Evolutionary conservation across 2,888 invertebrate genomes (phyloP).

Genomic region (Crioceris asparagi): DNA sequence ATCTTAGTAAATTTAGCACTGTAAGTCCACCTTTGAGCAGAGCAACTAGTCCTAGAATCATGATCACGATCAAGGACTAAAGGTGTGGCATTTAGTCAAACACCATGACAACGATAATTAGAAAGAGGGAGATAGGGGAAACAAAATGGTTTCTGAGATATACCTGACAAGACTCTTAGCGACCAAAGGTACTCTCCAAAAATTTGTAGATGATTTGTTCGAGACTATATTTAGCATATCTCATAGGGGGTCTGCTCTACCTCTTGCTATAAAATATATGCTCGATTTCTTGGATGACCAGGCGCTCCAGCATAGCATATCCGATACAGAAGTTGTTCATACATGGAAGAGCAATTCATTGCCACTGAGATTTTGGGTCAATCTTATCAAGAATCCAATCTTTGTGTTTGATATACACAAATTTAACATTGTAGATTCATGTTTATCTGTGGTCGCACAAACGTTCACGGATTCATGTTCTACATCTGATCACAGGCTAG

Average conservation of each 20-base stretch:
- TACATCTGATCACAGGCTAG: constrained; percentile 94
- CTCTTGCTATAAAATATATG: constrained; percentile 99
- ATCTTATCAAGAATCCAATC: constrained; percentile 98
- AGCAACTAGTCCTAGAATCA: constrained; percentile 90
- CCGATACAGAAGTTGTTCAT: constrained; percentile 96
- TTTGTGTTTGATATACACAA: constrained; percentile 99
- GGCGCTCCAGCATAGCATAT: constrained; percentile 88
- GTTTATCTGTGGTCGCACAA: constrained; percentile 97
- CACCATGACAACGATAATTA: constrained; percentile 89
- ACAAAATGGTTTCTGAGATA: constrained; percentile 88
- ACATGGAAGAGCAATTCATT: constrained; percentile 98
- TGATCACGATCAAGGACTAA: constrained; percentile 74
- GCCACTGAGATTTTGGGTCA: constrained; percentile 95
- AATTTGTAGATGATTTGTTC: constrained; percentile 95
- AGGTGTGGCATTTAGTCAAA: constrained; percentile 88
- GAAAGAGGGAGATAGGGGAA: constrained; percentile 71
- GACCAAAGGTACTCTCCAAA: constrained; percentile 91
- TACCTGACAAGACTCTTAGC: constrained; percentile 92
- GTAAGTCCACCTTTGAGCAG: constrained; percentile 87
- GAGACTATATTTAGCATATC: constrained; percentile 98
- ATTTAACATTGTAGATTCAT: constrained; percentile 97
- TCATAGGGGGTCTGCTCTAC: constrained; percentile 89
- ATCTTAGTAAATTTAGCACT: constrained; percentile 83
- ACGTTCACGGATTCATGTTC: constrained; percentile 99
- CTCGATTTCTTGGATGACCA: constrained; percentile 99